Percentiles rank a stretch among this genome's conserved stretches.
Evolutionary conservation across 2,113 vertebrate genomes (phyloP).

Genomic region (Suricata suricatta): DNA sequence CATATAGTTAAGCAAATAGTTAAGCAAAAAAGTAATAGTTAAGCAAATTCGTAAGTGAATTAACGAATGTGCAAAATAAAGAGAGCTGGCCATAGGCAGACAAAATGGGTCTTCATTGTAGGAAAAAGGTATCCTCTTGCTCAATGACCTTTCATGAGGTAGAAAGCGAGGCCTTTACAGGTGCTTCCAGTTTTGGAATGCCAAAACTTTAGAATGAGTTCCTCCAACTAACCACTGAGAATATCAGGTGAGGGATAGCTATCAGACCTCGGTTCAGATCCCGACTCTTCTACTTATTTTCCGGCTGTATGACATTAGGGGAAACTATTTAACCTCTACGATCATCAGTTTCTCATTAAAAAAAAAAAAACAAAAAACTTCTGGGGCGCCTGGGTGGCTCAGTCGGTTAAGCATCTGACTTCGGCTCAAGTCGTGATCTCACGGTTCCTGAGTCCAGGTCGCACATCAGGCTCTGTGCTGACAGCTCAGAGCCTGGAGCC

Average conservation of each 20-base stretch:
- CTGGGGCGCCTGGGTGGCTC: too few relatives aligned
- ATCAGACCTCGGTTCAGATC: slow-evolving; percentile 3
- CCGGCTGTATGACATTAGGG: not conserved
- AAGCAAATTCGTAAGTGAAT: slow-evolving; percentile 43
- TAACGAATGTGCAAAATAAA: slow-evolving; percentile 40
- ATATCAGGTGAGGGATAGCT: not conserved
- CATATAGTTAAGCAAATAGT: too few relatives aligned
- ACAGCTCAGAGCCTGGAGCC: too few relatives aligned
- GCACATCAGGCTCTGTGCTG: too few relatives aligned
- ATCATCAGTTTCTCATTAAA: slow-evolving; percentile 17
- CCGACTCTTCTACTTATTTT: not conserved
- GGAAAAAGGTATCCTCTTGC: not conserved
- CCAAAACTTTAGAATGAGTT: slow-evolving; percentile 25
- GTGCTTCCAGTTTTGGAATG: not conserved
- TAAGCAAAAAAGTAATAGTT: too few relatives aligned
- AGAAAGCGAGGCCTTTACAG: not conserved
- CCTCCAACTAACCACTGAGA: not conserved
- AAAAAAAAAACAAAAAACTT: not conserved
- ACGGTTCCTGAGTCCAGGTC: too few relatives aligned
- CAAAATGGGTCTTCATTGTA: not conserved
- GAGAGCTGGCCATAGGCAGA: not conserved
- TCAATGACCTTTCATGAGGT: not conserved
- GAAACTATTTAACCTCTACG: not conserved
- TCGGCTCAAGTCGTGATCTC: too few relatives aligned
- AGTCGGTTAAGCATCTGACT: too few relatives aligned